Base-by-base conservation (phyloP, 2,888 invertebrate species). In the Perizoma affinitatum region DNA sequence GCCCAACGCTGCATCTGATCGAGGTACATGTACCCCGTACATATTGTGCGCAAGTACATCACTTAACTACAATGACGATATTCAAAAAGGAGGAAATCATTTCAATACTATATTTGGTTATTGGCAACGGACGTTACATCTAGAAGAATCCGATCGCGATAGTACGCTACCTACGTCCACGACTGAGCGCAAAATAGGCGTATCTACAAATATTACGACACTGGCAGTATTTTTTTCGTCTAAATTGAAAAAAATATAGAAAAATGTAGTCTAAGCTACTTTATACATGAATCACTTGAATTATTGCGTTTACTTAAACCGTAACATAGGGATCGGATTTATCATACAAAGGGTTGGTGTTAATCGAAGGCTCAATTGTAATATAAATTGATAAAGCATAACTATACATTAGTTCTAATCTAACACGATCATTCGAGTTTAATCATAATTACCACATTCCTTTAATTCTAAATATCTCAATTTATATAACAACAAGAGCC, bases 201-300 rank as follows among this genome's bases (percentile, higher is more conserved):
- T 68, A 70, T 67, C 61, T 61, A 69, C 68, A 67, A 45, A 68
- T 47, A 54, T 65, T 62, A 74, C 79, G 80, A 84, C 80, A 84
- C 81, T 85, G 88, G 87, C 88, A 88, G 86, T 88, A 87, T 81
- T 22, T 22, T 22, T 22, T 83, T 82, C 75, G 86, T 87, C 88
- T 89, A 90, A 85, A 86, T 87, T 84, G 87, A 89, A 87, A 67
- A 60, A 88, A 88, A 87, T 83, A 88, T 85, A 87, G 86, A 88
- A 88, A 87, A 86, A 88, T 73, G 87, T 87, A 76, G 82, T 87
- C 84, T 87, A 85, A 77, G 72, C 88, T 90, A 90, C 79, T 86
- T 88, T 89, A 82, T 89, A 90, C 85, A 83, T 84, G 87, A 88
- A 80, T 90, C 89, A 89, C 87, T 78, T 82, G 80, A 58, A 58